Base-by-base conservation (phyloP, 2,797 vertebrate genomes). In the Arremon aurantiirostris region DNA sequence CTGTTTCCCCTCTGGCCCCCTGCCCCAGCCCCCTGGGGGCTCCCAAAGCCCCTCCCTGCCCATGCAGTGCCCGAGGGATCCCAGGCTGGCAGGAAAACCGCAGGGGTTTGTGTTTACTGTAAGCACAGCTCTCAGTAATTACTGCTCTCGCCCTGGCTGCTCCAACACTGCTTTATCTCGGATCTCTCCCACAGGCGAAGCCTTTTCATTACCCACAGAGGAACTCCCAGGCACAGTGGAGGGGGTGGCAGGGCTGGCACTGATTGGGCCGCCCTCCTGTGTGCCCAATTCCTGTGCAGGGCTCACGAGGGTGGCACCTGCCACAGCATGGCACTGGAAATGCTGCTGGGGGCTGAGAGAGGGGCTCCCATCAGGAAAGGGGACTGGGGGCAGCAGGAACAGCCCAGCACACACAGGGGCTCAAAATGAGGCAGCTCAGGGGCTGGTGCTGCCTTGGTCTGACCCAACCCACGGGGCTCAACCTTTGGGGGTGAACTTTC, bases 111-210 rank as follows among this genome's bases (percentile, higher is more conserved):
- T 94, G 91, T 94, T 97, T 95, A 96, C 93, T 89, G 92, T 93
- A 95, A 95, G 92, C 94, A 89, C 65, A 77, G 57, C 90, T 64
- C 83, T 2, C 70, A 49, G 92, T 90, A 95, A 97, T 96, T 95
- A 84, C 92, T 5, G 6, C 60, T 89, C 89, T 59, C 0, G 32
- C 87, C 90, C 86, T 44, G 88, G 77, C 90, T 94, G 94, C 90
- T 86, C 86, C 60, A 35, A n/a, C 79, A 19, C 83, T 23, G 1
- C 26, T 96, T 93, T 95, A 96, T 95, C 96, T 95, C 2, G 68
- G 35, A 94, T 97, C 97, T 82, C 81, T 77, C 96, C 96, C 90
- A 82, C 79, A n/a, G 96, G 95, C 94, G 63, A 84, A 94, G 68
- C 79, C 94, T 96, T 94, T 94, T 96, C 89, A 93, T 95, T 93